phyloP scores from a whole-genome alignment of 2,888 invertebrate species.

The Pachydiplax longipennis region DNA sequence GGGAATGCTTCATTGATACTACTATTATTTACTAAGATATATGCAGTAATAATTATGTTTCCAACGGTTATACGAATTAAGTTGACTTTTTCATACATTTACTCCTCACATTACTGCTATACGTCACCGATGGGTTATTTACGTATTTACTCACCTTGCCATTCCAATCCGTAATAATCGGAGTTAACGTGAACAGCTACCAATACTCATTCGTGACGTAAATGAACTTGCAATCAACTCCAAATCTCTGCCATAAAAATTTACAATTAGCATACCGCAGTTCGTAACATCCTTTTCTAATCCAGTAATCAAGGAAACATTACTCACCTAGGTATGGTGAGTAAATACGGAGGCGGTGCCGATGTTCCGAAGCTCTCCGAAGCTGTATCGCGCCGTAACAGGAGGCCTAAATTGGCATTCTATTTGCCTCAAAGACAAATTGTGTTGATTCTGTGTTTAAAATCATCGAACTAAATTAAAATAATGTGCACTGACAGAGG shows the following conservation, averaged over 20 bases:
- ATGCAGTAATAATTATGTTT: neutral
- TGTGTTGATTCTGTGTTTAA: too few species aligned
- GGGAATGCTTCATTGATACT: neutral
- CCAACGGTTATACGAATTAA: neutral
- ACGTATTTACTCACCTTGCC: constrained; percentile 13
- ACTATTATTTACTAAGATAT: neutral
- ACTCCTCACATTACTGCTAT: neutral
- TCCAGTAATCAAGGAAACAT: neutral
- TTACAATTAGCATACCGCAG: neutral
- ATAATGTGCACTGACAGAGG: too few species aligned
- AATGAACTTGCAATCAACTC: neutral
- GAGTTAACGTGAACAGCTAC: neutral
- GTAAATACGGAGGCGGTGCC: neutral
- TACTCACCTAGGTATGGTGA: neutral
- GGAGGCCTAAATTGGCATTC: too few species aligned
- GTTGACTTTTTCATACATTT: neutral
- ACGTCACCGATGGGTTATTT: neutral
- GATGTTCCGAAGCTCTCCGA: too few species aligned
- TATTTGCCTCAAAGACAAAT: too few species aligned
- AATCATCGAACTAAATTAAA: too few species aligned
- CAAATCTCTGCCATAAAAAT: neutral
- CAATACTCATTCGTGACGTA: neutral
- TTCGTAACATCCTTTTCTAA: neutral
- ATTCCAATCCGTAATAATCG: neutral
- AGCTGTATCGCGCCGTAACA: too few species aligned